A percentile compares a stretch with the other conserved stretches of the same genome.
Evolutionary conservation across 1,140 invertebrate genomes (phyloP).

Genomic region (Drosophila sproati): DNA sequence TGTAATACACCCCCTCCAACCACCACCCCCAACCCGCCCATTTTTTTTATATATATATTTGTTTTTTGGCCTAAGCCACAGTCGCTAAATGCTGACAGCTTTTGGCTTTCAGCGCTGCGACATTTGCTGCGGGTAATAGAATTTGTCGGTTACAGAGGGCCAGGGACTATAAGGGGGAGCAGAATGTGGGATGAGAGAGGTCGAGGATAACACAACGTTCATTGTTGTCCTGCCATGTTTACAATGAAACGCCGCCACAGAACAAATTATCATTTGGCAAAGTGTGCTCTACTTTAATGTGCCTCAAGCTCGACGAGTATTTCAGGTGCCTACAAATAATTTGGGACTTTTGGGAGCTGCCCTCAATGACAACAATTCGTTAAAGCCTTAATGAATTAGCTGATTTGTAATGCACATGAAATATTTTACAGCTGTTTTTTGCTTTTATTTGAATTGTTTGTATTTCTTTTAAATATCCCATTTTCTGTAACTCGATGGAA

Average conservation of each 20-base stretch:
- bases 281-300: constrained; percentile 26
- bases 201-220: not conserved
- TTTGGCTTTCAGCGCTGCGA: constrained; percentile 36
- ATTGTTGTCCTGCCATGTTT: constrained; percentile 39
- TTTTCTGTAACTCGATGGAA: too few relatives aligned
- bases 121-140: constrained; percentile 25
- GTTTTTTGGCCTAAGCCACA: constrained; percentile 23
- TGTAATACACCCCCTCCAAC: constrained; percentile 5
- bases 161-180: not conserved
- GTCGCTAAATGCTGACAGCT: constrained; percentile 59
- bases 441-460: too few relatives aligned
- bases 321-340: not conserved
- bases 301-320: not conserved
- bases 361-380: not conserved
- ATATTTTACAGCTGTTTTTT: too few relatives aligned
- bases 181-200: too few relatives aligned
- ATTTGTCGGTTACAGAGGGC: not conserved
- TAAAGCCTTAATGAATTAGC: not conserved
- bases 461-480: too few relatives aligned
- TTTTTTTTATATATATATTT: not conserved
- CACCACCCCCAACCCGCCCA: not conserved
- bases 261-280: constrained; percentile 16
- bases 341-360: not conserved
- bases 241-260: constrained; percentile 15
- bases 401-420: too few relatives aligned